Evolutionary conservation across 2,888 invertebrate genomes (phyloP).

Genomic region (Drosophila helvetica): DNA sequence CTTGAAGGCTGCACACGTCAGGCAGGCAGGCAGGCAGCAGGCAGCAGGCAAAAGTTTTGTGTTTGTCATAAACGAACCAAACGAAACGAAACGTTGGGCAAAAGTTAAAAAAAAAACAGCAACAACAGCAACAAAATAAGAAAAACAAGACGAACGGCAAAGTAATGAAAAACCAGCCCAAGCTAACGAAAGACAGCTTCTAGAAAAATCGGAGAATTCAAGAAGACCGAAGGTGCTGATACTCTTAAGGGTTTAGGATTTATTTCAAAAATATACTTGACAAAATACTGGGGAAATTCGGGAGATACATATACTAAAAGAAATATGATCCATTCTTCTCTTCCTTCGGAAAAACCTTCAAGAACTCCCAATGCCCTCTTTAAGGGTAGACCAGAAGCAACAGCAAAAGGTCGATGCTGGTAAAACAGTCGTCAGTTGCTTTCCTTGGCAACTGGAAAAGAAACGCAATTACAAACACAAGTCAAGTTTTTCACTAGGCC

Average conservation of each 20-base stretch:
- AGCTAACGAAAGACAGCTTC: conserved; percentile 18
- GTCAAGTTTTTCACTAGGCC: conserved; percentile 62
- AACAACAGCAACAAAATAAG: conserved; percentile 21
- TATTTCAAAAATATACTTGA: neutral
- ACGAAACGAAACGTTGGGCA: conserved; percentile 37
- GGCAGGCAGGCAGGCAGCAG: conserved; percentile 15
- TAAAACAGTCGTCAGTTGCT: conserved; percentile 24
- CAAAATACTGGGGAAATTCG: neutral
- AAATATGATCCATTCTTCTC: too few relatives aligned
- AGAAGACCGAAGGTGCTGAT: neutral
- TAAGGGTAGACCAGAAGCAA: neutral
- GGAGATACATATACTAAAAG: too few relatives aligned
- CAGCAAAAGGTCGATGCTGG: conserved; percentile 11
- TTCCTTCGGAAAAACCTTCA: too few relatives aligned
- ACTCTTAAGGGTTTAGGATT: neutral
- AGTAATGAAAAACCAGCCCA: conserved; percentile 67
- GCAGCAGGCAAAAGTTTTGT: conserved; percentile 65
- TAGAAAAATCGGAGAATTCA: conserved; percentile 14
- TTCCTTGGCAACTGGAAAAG: conserved; percentile 61
- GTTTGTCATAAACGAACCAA: conserved; percentile 73
- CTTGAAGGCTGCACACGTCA: conserved; percentile 71
- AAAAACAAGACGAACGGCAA: conserved; percentile 52
- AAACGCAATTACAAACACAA: conserved; percentile 73
- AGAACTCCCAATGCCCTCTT: neutral
- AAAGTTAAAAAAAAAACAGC: conserved; percentile 37